Base-by-base conservation (phyloP, 2,113 vertebrate species). In the Psophia crepitans region DNA sequence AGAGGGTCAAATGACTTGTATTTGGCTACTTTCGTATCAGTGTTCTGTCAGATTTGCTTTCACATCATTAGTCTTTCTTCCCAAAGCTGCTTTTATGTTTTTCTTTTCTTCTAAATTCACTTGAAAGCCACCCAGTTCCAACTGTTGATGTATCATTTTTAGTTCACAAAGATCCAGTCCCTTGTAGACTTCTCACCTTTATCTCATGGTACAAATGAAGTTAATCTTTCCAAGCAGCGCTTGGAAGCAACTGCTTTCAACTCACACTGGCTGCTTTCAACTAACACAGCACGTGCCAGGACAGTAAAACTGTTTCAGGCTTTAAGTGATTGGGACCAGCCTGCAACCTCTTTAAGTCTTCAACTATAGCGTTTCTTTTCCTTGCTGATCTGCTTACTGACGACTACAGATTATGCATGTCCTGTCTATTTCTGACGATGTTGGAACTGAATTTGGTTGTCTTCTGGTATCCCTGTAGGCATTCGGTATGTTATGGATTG, bases 401-500 rank as follows among this genome's bases (percentile, higher is more conserved):
- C 44, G 75, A 33, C 16, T 14, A 39, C 16, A 51, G 26, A 24
- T 58, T 17, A 39, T 0, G 0, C 3, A 1, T n/a, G 23, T 63
- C 22, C 43, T 53, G 9, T n/a, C 56, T 75, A 28, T 71, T 63
- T 82, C 44, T 35, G 12, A 27, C 70, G 44, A n/a, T 41, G 10
- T 18, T 80, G 76, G 27, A 43, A 65, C 16, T 48, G 12, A 56
- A 74, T 60, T 89, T n/a, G 18, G 7, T 73, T 80, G 12, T 71
- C 14, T 68, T 14, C 13, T 2, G 5, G 37, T 49, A 70, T 58
- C 17, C 11, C 12, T 46, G 5, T 14, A 37, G 41, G 33, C 5
- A 4, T 53, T 58, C 43, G 19, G 22, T 15, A 37, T 51, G 24
- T 15, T 35, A 64, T 64, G 39, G 28, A 16, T 26, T 43, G 24